These are phyloP conservation scores for Oligia latruncula DNA, from an alignment of 2,888 invertebrate genomes.

Conservation along the genomic window DNA sequence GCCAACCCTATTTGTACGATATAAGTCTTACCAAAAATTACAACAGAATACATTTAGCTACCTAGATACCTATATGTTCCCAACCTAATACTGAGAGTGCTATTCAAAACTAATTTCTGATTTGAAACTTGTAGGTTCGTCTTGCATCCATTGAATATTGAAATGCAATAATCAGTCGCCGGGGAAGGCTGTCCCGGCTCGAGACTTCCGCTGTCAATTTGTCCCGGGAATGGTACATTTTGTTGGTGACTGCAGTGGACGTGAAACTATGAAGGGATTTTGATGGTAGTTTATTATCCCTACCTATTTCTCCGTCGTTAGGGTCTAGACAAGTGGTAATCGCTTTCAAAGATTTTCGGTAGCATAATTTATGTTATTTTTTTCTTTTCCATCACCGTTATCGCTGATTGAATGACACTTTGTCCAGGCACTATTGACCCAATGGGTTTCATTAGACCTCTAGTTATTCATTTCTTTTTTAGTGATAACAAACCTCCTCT, in stretches of 20 bases:
- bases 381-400: background rate
- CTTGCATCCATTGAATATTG: slow-evolving; percentile 69
- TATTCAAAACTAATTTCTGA: slow-evolving; percentile 65
- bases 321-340: background rate
- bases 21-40: background rate
- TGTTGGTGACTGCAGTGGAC: slow-evolving; percentile 53
- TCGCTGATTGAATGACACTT: background rate
- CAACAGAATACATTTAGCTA: background rate
- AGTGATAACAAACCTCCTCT: background rate
- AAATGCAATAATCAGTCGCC: slow-evolving; percentile 71
- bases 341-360: no score
- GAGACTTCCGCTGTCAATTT: slow-evolving; percentile 76
- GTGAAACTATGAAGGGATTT: slow-evolving; percentile 20
- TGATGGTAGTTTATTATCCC: no score
- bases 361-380: no score
- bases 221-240: slow-evolving; percentile 71
- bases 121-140: slow-evolving; percentile 65
- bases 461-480: background rate
- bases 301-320: background rate
- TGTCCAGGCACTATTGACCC: background rate
- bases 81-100: slow-evolving; percentile 37
- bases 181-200: slow-evolving; percentile 59
- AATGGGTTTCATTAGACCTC: background rate
- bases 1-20: no score
- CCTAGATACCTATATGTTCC: slow-evolving; percentile 2